phyloP scores from a whole-genome alignment of 35 echinoderm and acorn worm species.

The Stichopus chloronotus region DNA sequence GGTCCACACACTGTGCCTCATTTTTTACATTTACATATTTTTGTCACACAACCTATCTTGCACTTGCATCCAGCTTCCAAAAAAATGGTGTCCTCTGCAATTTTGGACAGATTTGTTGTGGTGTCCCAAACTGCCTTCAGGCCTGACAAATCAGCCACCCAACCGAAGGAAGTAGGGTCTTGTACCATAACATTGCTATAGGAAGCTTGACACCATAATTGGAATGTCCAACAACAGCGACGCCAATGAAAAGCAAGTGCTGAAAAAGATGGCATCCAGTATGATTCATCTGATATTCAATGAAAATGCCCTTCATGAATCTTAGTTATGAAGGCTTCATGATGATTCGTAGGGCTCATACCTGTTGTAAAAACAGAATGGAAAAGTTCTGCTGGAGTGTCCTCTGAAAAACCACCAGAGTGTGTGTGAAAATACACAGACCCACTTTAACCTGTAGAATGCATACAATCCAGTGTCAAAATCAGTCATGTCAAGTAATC shows the following conservation, averaged over 20 bases:
- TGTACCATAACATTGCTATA: conserved; percentile 9
- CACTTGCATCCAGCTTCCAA: conserved; percentile 29
- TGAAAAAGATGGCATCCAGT: conserved; percentile 35
- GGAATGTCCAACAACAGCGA: background rate
- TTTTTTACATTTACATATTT: background rate
- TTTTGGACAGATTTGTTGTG: background rate
- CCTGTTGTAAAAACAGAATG: background rate
- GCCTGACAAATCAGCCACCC: background rate
- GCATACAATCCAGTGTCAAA: conserved; percentile 54
- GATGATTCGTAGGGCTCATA: conserved; percentile 43
- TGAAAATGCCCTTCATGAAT: conserved; percentile 44
- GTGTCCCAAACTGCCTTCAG: conserved; percentile 22
- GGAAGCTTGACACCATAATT: conserved; percentile 7
- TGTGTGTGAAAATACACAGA: conserved; percentile 67
- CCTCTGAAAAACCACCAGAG: conserved; percentile 42
- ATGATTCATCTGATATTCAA: background rate
- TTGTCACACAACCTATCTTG: background rate
- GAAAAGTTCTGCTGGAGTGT: conserved; percentile 69
- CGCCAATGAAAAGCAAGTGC: conserved; percentile 24
- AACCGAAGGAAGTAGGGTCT: background rate
- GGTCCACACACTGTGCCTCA: background rate
- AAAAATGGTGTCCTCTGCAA: background rate
- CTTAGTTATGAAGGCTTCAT: conserved; percentile 30
- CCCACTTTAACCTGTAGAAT: conserved; percentile 71
- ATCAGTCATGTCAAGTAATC: background rate